These are phyloP conservation scores for Masnerella sp. DNA, from an alignment of 2,888 invertebrate species.

Conservation along the genomic window DNA sequence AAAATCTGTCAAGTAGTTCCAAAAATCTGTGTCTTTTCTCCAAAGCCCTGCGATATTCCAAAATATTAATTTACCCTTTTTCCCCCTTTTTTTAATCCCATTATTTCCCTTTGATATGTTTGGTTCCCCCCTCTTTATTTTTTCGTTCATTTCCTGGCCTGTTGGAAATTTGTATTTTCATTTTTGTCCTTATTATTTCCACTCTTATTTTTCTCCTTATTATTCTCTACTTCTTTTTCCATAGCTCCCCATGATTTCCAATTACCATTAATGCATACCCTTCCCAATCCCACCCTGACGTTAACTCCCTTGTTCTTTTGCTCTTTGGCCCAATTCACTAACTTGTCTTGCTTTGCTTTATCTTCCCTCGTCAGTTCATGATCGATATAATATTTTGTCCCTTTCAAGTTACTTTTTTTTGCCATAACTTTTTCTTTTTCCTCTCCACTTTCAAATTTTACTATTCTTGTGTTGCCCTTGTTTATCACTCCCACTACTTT, in stretches of 20 bases:
- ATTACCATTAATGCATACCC: no score
- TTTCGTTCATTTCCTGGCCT: no score
- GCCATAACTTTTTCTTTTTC: slow-evolving; percentile 11
- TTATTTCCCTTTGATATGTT: slow-evolving; percentile 1
- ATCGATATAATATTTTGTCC: slow-evolving; percentile 24
- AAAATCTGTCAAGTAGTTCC: slow-evolving; percentile 37
- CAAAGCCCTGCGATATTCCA: slow-evolving; percentile 57
- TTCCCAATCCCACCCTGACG: no score
- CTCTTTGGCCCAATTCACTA: no score
- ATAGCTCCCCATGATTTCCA: no score
- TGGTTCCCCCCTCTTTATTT: slow-evolving; percentile 20
- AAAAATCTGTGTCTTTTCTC: slow-evolving; percentile 57
- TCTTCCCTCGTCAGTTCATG: no score
- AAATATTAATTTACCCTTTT: slow-evolving; percentile 19
- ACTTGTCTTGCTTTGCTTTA: no score
- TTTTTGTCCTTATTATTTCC: slow-evolving; percentile 20
- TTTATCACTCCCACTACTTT: not conserved
- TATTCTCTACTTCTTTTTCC: no score
- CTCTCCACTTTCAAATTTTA: slow-evolving; percentile 10
- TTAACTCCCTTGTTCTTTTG: no score
- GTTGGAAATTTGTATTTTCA: no score
- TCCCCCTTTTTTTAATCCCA: no score
- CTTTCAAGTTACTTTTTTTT: slow-evolving; percentile 13
- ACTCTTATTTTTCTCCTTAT: not conserved
- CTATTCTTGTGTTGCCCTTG: slow-evolving; percentile 14